phyloP scores from a whole-genome alignment of 2,888 invertebrate species.

The Agrotis clavis region DNA sequence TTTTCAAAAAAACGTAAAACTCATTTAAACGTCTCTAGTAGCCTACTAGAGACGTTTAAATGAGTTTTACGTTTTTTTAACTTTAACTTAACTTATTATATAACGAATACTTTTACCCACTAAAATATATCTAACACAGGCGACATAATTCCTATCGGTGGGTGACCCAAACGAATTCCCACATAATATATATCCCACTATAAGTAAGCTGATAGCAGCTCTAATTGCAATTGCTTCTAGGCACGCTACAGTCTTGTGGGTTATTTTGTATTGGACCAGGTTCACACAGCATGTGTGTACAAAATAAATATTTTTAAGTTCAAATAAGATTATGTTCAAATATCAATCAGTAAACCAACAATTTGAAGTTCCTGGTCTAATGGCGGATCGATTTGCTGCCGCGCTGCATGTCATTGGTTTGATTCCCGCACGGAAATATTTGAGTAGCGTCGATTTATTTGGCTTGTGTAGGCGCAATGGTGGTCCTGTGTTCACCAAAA shows the following conservation, averaged over 20 bases:
- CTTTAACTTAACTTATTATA: not conserved
- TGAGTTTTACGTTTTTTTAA: too few relatives aligned
- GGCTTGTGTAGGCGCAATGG: too few relatives aligned
- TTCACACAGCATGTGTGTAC: slow-evolving; percentile 40
- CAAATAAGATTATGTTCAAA: slow-evolving; percentile 5
- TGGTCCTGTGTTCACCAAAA: too few relatives aligned
- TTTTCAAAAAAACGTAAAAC: too few relatives aligned
- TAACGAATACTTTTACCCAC: not conserved
- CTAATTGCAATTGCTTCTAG: slow-evolving; percentile 72
- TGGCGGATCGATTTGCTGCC: too few relatives aligned
- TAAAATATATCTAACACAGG: slow-evolving; percentile 38
- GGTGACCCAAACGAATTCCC: slow-evolving; percentile 61
- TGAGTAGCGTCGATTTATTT: too few relatives aligned
- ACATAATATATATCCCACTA: slow-evolving; percentile 72
- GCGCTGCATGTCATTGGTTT: too few relatives aligned
- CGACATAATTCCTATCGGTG: slow-evolving; percentile 32
- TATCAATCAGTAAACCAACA: not conserved
- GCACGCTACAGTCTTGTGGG: slow-evolving; percentile 69
- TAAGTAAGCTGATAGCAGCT: slow-evolving; percentile 62
- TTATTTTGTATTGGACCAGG: slow-evolving; percentile 30
- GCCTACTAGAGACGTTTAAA: too few relatives aligned
- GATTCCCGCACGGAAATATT: too few relatives aligned
- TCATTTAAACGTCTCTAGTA: too few relatives aligned
- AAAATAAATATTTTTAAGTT: slow-evolving; percentile 11
- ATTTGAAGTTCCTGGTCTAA: too few relatives aligned